A percentile compares a stretch with the other conserved stretches of the same genome.
These are phyloP conservation scores for Autographa pulchrina DNA, from an alignment of 2,888 invertebrate species.

Conservation along the genomic window DNA sequence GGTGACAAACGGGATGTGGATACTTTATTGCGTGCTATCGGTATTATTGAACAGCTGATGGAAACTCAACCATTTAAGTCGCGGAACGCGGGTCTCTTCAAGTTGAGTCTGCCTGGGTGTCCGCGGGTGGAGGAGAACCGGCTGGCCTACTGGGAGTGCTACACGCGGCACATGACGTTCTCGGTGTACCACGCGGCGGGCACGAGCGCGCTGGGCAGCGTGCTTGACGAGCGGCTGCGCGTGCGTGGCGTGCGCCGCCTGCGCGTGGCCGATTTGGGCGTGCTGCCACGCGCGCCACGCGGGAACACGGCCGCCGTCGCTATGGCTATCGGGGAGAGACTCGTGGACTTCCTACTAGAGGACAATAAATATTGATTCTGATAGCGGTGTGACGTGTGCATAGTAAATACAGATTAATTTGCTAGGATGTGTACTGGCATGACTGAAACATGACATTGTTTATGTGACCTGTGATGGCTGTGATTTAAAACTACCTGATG, in stretches of 20 bases:
- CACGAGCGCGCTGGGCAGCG: conserved; percentile 69
- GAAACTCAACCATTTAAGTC: conserved; percentile 57
- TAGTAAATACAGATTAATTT: neutral
- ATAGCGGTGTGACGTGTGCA: neutral
- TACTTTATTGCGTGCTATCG: conserved; percentile 66
- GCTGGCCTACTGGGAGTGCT: conserved; percentile 74
- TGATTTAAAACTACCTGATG: neutral
- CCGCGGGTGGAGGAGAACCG: conserved; percentile 46
- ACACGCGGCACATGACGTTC: conserved; percentile 73
- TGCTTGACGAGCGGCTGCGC: conserved; percentile 69
- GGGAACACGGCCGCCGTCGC: conserved; percentile 74
- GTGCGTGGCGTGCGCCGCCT: conserved; percentile 69
- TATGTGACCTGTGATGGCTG: neutral
- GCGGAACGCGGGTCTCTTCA: conserved; percentile 63
- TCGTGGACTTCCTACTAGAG: conserved; percentile 66
- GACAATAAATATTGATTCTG: conserved; percentile 25
- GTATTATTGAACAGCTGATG: conserved; percentile 67
- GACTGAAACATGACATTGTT: too few relatives aligned
- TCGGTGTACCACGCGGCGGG: conserved; percentile 74
- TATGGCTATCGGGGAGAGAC: conserved; percentile 75
- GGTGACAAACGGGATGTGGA: conserved; percentile 68
- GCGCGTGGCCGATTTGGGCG: conserved; percentile 73
- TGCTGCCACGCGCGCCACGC: conserved; percentile 66
- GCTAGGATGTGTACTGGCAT: neutral
- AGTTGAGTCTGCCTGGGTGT: conserved; percentile 65